Conservation (phyloP, 2,113 vertebrate species). For the Pseudorhombus dupliciocellatus region DNA sequence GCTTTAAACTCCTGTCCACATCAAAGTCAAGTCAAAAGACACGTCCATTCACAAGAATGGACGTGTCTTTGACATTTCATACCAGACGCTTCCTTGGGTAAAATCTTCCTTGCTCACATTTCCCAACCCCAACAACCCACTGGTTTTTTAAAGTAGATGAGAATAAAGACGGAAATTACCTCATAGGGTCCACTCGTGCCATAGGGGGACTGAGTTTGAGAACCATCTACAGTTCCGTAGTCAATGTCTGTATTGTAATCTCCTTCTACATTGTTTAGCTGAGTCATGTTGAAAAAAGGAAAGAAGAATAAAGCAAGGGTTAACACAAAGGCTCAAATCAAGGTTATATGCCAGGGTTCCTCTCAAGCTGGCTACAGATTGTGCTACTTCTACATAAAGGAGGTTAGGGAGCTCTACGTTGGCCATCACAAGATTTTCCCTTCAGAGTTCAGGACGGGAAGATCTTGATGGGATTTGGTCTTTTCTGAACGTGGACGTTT, state of each 20-base stretch:
- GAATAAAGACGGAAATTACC: slow-evolving; percentile 83
- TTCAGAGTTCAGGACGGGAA: slow-evolving; percentile 77
- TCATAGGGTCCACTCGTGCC: slow-evolving; percentile 86
- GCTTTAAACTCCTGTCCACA: slow-evolving; percentile 34
- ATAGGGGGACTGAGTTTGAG: slow-evolving; percentile 86
- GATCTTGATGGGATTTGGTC: slow-evolving; percentile 91
- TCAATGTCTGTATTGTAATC: slow-evolving; percentile 88
- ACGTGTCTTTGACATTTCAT: slow-evolving; percentile 70
- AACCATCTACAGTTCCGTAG: slow-evolving; percentile 87
- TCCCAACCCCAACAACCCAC: slow-evolving; percentile 27
- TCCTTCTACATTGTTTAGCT: slow-evolving; percentile 92
- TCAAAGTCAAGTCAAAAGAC: slow-evolving; percentile 56
- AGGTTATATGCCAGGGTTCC: slow-evolving; percentile 67
- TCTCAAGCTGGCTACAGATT: slow-evolving; percentile 76
- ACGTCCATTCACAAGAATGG: slow-evolving; percentile 56
- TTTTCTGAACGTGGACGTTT: slow-evolving; percentile 78
- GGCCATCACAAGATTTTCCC: slow-evolving; percentile 94
- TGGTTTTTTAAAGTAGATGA: slow-evolving; percentile 27
- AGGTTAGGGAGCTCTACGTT: slow-evolving; percentile 80
- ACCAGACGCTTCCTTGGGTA: slow-evolving; percentile 63
- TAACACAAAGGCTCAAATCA: slow-evolving; percentile 64
- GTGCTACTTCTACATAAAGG: slow-evolving; percentile 79
- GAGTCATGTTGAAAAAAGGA: slow-evolving; percentile 79
- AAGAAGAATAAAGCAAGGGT: slow-evolving; percentile 77
- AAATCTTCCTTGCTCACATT: slow-evolving; percentile 58